These are phyloP conservation scores for Picus viridis DNA, from an alignment of 2,797 vertebrate species.

Conservation along the genomic window DNA sequence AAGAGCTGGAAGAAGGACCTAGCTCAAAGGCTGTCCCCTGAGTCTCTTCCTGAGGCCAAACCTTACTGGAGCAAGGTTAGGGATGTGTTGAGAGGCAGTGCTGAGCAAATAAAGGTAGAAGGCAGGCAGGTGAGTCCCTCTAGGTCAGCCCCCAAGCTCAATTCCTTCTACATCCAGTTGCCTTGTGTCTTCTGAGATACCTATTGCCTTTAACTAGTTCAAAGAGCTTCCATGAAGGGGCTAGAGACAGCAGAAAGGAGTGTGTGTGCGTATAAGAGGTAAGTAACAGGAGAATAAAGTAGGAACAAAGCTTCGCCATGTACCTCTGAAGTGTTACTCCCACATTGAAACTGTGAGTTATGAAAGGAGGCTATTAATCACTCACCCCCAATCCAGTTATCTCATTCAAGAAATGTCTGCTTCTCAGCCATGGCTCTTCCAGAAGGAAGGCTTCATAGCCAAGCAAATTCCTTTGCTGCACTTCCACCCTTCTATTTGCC, in stretches of 20 bases:
- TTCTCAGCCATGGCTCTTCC: neutral
- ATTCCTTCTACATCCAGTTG: neutral
- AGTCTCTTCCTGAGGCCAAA: neutral
- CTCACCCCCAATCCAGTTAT: neutral
- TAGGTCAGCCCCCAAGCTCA: neutral
- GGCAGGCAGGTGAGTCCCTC: neutral
- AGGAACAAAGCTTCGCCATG: neutral
- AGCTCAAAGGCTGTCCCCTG: neutral
- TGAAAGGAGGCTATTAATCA: slow-evolving; percentile 7
- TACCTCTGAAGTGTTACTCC: neutral
- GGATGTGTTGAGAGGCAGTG: neutral
- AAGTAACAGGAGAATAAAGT: neutral
- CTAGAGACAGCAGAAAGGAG: neutral
- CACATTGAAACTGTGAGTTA: neutral
- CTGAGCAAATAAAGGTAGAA: neutral
- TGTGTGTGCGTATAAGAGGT: neutral
- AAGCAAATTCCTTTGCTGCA: neutral
- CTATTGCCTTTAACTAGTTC: neutral
- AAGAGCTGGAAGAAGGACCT: neutral
- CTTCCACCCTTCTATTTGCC: neutral
- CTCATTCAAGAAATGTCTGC: neutral
- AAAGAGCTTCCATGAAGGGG: neutral
- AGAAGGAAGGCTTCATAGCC: neutral
- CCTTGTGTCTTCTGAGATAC: neutral
- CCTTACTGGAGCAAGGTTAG: neutral